phyloP scores from a whole-genome alignment of 2,888 invertebrate species.

The Fabriciana adippe region DNA sequence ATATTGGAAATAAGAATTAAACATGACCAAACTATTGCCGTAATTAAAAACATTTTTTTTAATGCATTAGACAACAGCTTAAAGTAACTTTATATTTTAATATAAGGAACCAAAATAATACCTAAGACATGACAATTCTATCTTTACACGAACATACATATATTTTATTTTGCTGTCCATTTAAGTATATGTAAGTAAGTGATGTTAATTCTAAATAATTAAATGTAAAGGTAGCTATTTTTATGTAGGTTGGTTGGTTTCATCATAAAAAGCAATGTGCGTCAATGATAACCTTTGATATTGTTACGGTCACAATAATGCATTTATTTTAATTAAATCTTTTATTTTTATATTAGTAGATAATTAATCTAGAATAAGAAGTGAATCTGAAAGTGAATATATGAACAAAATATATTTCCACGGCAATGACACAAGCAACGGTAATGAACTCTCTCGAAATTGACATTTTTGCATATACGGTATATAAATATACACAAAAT shows the following conservation, averaged over 20 bases:
- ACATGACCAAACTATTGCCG: too few relatives aligned
- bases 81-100: too few relatives aligned
- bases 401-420: background rate
- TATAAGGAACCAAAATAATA: too few relatives aligned
- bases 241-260: conserved; percentile 12
- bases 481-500: conserved; percentile 1
- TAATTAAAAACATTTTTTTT: too few relatives aligned
- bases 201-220: conserved; percentile 10
- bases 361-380: conserved; percentile 3
- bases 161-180: too few relatives aligned
- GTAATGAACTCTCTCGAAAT: too few relatives aligned
- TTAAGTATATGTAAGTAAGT: background rate
- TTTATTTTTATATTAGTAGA: conserved; percentile 15
- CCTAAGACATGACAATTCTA: too few relatives aligned
- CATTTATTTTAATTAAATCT: conserved; percentile 32
- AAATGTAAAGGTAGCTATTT: conserved; percentile 5
- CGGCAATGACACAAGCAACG: background rate
- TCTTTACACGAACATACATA: too few relatives aligned
- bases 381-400: background rate
- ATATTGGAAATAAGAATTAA: too few relatives aligned
- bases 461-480: too few relatives aligned
- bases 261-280: conserved; percentile 6
- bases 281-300: conserved; percentile 8
- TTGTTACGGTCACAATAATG: conserved; percentile 31
- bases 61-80: too few relatives aligned